These are phyloP conservation scores for Cavia aperea DNA, from an alignment of 2,113 vertebrate genomes.

Conservation along the genomic window DNA sequence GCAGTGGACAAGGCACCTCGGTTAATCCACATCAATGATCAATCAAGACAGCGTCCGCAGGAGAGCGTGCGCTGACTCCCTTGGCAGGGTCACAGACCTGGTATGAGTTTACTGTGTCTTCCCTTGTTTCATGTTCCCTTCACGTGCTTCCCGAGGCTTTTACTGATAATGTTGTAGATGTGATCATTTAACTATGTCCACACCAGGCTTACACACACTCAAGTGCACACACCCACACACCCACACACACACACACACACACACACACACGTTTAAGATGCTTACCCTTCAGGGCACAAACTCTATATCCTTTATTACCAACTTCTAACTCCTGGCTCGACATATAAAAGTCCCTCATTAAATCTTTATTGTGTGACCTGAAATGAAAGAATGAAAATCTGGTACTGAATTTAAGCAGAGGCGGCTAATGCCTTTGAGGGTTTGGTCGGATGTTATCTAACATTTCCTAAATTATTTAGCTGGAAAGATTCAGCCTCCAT, in stretches of 20 bases:
- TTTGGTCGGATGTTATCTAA: neutral
- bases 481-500: neutral
- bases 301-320: neutral
- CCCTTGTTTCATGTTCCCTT: neutral
- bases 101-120: neutral
- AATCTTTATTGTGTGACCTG: neutral
- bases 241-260: neutral
- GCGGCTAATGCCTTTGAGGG: neutral
- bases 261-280: neutral
- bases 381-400: slow-evolving; percentile 1
- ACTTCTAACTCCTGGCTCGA: neutral
- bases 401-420: neutral
- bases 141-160: neutral
- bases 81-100: neutral
- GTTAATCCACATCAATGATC: neutral
- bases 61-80: neutral
- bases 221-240: neutral
- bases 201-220: neutral
- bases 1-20: neutral
- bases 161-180: neutral
- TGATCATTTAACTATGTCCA: neutral
- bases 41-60: neutral
- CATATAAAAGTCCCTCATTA: neutral
- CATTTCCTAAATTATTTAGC: neutral
- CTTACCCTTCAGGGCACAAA: neutral